Evolutionary conservation across 2,113 vertebrate genomes (phyloP).

Genomic region (Callopanchax toddi): DNA sequence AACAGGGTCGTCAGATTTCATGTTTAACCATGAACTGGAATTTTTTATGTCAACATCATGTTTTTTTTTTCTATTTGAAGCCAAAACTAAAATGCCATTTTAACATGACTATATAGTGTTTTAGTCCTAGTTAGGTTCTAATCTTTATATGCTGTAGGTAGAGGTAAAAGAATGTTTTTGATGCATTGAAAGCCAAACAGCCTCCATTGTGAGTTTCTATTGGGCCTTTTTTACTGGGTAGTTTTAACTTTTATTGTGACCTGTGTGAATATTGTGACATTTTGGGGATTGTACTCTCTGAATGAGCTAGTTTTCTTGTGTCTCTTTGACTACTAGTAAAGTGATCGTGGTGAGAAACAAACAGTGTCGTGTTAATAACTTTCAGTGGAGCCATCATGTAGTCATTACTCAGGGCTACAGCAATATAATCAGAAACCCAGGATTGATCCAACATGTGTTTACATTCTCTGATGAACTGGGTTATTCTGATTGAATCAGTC

Average conservation of each 20-base stretch:
- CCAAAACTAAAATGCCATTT: constrained; percentile 25
- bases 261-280: constrained; percentile 30
- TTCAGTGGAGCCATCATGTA: constrained; percentile 36
- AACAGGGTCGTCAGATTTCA: constrained; percentile 66
- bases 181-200: constrained; percentile 36
- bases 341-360: constrained; percentile 29
- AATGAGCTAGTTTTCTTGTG: constrained; percentile 29
- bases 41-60: constrained; percentile 44
- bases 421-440: constrained; percentile 31
- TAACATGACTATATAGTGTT: constrained; percentile 8
- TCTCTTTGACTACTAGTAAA: constrained; percentile 25
- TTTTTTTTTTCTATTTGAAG: constrained; percentile 14
- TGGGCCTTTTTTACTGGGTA: constrained; percentile 27
- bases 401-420: constrained; percentile 55
- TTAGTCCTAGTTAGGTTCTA: constrained; percentile 15
- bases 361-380: constrained; percentile 60
- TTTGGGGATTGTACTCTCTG: constrained; percentile 14
- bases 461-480: constrained; percentile 34
- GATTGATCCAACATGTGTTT: constrained; percentile 47
- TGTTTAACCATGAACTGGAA: constrained; percentile 64
- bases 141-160: constrained; percentile 24
- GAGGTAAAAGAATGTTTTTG: not conserved
- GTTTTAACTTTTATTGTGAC: constrained; percentile 16
- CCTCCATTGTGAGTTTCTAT: constrained; percentile 14
- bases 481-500: not conserved